Evolutionary conservation across 2,888 invertebrate genomes (phyloP), one percentile per base, ranked within the genome.

Genomic region (Ormyrus labotus): DNA sequence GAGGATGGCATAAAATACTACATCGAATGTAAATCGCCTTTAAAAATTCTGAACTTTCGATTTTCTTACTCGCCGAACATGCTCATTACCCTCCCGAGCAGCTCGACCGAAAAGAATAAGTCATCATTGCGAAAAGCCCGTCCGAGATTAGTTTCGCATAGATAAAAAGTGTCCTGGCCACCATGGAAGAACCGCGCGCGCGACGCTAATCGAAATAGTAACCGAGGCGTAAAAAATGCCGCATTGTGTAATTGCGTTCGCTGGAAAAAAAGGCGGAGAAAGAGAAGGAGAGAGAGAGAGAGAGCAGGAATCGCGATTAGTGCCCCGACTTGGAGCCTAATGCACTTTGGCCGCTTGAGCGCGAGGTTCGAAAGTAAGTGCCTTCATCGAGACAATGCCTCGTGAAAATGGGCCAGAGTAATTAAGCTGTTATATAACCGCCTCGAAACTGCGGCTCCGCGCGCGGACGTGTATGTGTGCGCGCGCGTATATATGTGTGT

Each of bases 361-460:
- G 73, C 13, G 71, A 81, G 78, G 78, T 73, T 79, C 73, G 82
- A 82, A 82, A 82, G 81, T 76, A 73, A 81, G 79, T 58, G 81
- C 82, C 68, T 75, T 69, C 79, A 65, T 63, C 87, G 85, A 89
- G 89, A 89, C 89, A 89, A 89, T 89, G 87, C 88, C 85, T 85
- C 86, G 86, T 85, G 87, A 88, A 89, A 90, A 89, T 89, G 86
- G 89, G 90, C 85, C 90, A 90, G 86, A 87, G 89, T 88, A 89
- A 89, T 89, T 89, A 89, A 90, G 87, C 84, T 85, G 87, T 90
- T 89, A 88, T 90, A 90, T 90, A 89, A 89, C 85, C 83, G n/a
- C 84, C 85, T 86, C 85, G 86, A 86, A 81, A 80, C 80, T 71
- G 60, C 50, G n/a, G 61, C 48, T 71, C 55, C 48, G 5, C 63